Conservation (phyloP, 2,888 invertebrate species). For the Augiades crinisus region DNA sequence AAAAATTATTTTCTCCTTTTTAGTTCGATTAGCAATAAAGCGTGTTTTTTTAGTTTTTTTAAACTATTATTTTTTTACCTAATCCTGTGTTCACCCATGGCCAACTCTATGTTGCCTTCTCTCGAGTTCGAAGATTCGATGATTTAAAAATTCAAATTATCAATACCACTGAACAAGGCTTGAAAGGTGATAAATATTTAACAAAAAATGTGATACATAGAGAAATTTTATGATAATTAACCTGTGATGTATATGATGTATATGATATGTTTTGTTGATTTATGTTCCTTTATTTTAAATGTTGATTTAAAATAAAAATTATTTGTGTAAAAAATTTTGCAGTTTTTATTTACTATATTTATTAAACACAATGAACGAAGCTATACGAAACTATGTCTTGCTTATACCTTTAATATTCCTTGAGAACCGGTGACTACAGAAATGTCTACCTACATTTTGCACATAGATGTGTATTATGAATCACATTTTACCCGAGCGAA, state of each 20-base stretch:
- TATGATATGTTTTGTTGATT: conserved; percentile 26
- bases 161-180: conserved; percentile 35
- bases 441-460: conserved; percentile 29
- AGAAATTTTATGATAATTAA: no score
- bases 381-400: conserved; percentile 27
- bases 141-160: conserved; percentile 35
- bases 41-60: no score
- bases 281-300: conserved; percentile 18
- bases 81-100: no score
- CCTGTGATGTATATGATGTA: no score
- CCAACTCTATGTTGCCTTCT: no score
- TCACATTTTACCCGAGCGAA: conserved; percentile 32
- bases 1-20: no score
- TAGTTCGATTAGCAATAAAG: no score
- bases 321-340: conserved; percentile 29
- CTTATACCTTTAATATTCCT: conserved; percentile 30
- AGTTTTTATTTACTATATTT: conserved; percentile 31
- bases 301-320: conserved; percentile 16
- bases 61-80: no score
- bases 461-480: conserved; percentile 32
- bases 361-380: conserved; percentile 31
- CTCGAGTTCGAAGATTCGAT: conserved; percentile 35
- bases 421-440: conserved; percentile 32
- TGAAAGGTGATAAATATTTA: conserved; percentile 35
- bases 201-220: conserved; percentile 30